phyloP scores from a whole-genome alignment of 1,140 invertebrate genomes.

The Ostrea denselamellosa region DNA sequence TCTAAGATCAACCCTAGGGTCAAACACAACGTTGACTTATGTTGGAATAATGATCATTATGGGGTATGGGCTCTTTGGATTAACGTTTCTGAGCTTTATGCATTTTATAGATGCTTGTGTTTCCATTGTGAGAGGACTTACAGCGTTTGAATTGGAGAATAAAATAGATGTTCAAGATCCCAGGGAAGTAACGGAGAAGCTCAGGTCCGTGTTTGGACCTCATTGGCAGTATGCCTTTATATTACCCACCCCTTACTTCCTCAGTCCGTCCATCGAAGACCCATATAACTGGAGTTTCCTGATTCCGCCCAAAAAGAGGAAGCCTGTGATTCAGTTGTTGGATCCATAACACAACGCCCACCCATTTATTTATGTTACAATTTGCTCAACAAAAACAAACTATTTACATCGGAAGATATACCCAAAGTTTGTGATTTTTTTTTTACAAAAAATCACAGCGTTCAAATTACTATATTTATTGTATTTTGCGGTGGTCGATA shows the following conservation, averaged over 20 bases:
- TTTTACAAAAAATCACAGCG: too few species aligned
- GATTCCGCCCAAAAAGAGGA: slow-evolving; percentile 18
- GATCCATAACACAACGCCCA: neutral
- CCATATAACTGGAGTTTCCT: neutral
- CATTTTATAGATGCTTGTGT: slow-evolving; percentile 63
- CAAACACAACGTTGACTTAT: slow-evolving; percentile 60
- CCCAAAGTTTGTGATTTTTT: neutral
- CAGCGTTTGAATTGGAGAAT: slow-evolving; percentile 68
- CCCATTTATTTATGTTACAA: neutral
- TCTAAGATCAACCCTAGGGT: slow-evolving; percentile 65
- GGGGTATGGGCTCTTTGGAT: slow-evolving; percentile 44
- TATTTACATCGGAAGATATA: too few species aligned
- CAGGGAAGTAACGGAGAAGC: neutral
- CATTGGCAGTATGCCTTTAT: slow-evolving; percentile 14
- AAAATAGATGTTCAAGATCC: slow-evolving; percentile 47
- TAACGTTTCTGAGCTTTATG: slow-evolving; percentile 52
- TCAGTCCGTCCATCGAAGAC: slow-evolving; percentile 7
- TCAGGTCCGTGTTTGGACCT: slow-evolving; percentile 11
- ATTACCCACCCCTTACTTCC: slow-evolving; percentile 1
- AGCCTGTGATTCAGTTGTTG: neutral
- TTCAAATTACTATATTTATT: neutral
- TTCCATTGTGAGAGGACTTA: slow-evolving; percentile 67
- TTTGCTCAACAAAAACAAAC: neutral
- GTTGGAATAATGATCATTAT: slow-evolving; percentile 62
- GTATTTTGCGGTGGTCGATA: neutral